Evolutionary conservation across 2,113 vertebrate species (phyloP).

Genomic region (Scolopax mira): DNA sequence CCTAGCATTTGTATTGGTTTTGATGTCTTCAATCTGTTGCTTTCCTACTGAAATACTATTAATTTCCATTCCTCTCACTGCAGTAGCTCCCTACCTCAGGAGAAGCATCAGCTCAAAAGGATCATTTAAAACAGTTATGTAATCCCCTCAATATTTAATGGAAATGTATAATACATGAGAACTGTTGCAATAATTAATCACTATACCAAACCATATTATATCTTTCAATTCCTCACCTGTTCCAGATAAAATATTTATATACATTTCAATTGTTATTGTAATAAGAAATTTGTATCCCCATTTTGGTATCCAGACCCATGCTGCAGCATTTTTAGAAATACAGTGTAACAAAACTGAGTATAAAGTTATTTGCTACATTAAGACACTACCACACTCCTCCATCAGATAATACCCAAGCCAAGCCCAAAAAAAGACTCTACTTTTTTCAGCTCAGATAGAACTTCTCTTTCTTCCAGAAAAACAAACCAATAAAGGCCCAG

Average conservation of each 20-base stretch:
- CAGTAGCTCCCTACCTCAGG: background rate
- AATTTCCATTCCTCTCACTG: background rate
- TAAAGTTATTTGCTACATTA: background rate
- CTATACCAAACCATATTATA: background rate
- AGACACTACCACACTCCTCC: background rate
- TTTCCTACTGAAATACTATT: background rate
- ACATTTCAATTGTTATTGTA: background rate
- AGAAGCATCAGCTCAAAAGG: background rate
- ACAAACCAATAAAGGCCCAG: background rate
- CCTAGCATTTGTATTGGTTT: background rate
- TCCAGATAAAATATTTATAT: background rate
- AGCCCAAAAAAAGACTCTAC: background rate
- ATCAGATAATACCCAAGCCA: background rate
- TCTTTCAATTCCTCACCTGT: background rate
- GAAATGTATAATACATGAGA: background rate
- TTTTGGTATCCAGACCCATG: background rate
- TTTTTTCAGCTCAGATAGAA: background rate
- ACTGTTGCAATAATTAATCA: background rate
- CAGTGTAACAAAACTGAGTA: background rate
- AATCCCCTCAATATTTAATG: background rate
- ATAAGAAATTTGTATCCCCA: background rate
- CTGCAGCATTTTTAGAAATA: background rate
- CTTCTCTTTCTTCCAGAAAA: background rate
- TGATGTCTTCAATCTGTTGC: background rate
- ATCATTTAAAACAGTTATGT: background rate